A percentile compares a stretch with the other conserved stretches of the same genome.
Evolutionary conservation across 2,113 vertebrate genomes (phyloP).

Genomic region (Morone saxatilis): DNA sequence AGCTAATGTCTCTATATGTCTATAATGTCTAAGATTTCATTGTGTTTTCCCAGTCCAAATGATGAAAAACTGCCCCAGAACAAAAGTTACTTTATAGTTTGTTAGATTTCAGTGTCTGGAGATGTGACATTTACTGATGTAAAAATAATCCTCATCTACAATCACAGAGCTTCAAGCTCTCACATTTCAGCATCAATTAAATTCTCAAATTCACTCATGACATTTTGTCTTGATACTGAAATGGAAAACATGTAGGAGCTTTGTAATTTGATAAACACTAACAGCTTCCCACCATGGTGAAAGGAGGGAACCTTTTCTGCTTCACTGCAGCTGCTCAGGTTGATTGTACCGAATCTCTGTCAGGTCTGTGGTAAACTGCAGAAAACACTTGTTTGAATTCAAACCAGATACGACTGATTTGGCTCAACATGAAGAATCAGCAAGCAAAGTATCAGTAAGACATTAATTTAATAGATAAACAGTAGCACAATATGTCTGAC

Average conservation of each 20-base stretch:
- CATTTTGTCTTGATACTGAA: not conserved
- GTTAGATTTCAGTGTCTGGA: not conserved
- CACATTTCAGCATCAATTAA: not conserved
- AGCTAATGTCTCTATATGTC: no score
- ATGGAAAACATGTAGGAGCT: constrained; percentile 18
- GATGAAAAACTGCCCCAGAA: no score
- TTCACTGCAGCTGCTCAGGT: constrained; percentile 3
- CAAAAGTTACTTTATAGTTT: not conserved
- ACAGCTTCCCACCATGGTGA: constrained; percentile 3
- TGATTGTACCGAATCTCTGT: no score
- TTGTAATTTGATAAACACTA: constrained; percentile 19
- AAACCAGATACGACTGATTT: not conserved
- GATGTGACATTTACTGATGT: not conserved
- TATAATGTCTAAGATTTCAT: no score
- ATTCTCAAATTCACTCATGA: not conserved
- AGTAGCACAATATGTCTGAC: not conserved
- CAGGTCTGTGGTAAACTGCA: not conserved
- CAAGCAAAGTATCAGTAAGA: not conserved
- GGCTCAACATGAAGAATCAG: not conserved
- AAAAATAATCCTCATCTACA: not conserved
- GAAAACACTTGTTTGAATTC: not conserved
- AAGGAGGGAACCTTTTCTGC: constrained; percentile 8
- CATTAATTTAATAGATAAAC: not conserved
- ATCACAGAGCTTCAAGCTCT: not conserved
- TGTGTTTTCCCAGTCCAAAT: no score